These are phyloP conservation scores for Gadopsis bispinosus DNA, from an alignment of 2,797 vertebrate species.

Conservation along the genomic window DNA sequence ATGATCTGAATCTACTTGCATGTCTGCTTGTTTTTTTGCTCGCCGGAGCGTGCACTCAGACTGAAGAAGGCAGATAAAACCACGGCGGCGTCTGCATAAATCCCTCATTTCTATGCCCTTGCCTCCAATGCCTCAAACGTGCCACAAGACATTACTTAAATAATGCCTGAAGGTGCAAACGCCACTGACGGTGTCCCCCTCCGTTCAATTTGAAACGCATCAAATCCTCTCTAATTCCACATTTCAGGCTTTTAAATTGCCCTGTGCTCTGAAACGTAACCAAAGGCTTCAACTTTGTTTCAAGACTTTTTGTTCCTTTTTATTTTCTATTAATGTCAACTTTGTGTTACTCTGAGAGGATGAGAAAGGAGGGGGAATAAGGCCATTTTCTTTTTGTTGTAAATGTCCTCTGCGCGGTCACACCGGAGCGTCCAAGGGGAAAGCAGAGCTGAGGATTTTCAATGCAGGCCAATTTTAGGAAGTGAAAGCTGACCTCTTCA, in stretches of 20 bases:
- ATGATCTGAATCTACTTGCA: slow-evolving; percentile 84
- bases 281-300: slow-evolving; percentile 84
- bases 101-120: slow-evolving; percentile 81
- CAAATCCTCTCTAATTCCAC: slow-evolving; percentile 86
- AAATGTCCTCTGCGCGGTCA: slow-evolving; percentile 72
- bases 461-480: slow-evolving; percentile 74
- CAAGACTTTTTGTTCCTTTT: slow-evolving; percentile 76
- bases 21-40: slow-evolving; percentile 74
- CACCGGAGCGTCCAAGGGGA: slow-evolving; percentile 53
- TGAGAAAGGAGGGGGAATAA: slow-evolving; percentile 71
- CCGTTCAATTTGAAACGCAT: slow-evolving; percentile 86
- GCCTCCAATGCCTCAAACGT: slow-evolving; percentile 80
- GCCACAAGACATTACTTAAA: slow-evolving; percentile 87
- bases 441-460: slow-evolving; percentile 61
- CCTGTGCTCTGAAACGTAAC: slow-evolving; percentile 85
- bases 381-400: slow-evolving; percentile 77
- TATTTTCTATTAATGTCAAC: slow-evolving; percentile 86
- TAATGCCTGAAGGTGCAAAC: slow-evolving; percentile 82
- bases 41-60: slow-evolving; percentile 66
- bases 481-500: slow-evolving; percentile 74
- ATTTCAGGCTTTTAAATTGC: slow-evolving; percentile 86
- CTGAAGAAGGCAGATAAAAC: slow-evolving; percentile 76
- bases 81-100: slow-evolving; percentile 78
- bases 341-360: slow-evolving; percentile 73
- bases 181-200: slow-evolving; percentile 78